phyloP scores from a whole-genome alignment of 2,113 vertebrate genomes.

The Onychostruthus taczanowskii region DNA sequence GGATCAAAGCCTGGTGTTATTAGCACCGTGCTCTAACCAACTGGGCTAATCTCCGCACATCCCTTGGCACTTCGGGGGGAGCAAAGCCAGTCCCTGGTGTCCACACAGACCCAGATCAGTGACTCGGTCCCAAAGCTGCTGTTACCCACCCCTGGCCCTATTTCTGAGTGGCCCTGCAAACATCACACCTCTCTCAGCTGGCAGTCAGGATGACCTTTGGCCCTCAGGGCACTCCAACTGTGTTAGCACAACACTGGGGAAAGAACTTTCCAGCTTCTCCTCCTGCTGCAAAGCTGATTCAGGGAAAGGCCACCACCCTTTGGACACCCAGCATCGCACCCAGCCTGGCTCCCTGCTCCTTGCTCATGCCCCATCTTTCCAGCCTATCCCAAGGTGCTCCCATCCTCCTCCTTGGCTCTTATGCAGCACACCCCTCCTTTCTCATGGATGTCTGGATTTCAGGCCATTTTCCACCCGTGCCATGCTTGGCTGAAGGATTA shows the following conservation, averaged over 20 bases:
- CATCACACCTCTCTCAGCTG: neutral
- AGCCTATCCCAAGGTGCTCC: neutral
- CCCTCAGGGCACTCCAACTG: neutral
- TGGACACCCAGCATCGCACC: neutral
- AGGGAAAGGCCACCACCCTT: neutral
- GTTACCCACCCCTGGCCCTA: accelerated
- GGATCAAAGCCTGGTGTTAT: neutral
- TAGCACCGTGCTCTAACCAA: neutral
- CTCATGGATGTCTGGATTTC: neutral
- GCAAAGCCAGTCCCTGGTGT: neutral
- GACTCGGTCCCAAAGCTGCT: neutral
- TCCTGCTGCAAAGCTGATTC: accelerated
- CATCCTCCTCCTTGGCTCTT: neutral
- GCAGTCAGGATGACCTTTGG: neutral
- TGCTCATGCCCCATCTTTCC: neutral
- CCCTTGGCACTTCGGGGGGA: neutral
- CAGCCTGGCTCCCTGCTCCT: neutral
- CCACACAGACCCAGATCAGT: neutral
- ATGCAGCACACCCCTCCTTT: neutral
- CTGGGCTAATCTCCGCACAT: neutral
- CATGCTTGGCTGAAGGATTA: neutral
- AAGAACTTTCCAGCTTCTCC: neutral
- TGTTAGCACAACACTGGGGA: neutral
- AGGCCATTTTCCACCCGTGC: neutral
- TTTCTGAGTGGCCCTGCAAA: neutral